Percentiles rank a stretch among this genome's conserved stretches.
Conservation (phyloP, 2,113 vertebrate species). For the Sialia sialis region DNA sequence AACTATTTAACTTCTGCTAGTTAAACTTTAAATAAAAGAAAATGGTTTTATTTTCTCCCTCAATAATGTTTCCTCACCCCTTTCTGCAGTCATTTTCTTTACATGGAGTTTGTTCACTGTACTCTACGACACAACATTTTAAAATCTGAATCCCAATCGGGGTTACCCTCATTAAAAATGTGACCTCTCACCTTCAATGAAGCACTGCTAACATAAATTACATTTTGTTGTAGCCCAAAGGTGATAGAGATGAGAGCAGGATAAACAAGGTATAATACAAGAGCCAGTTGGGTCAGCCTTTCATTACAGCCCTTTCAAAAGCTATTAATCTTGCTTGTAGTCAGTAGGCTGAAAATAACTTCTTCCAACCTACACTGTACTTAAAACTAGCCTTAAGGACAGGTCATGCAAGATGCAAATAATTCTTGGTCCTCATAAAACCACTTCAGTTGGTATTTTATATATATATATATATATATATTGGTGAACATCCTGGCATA, state of each 20-base stretch:
- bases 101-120: background rate
- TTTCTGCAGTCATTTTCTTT: background rate
- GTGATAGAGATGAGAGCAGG: constrained; percentile 86
- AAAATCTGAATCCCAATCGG: constrained; percentile 22
- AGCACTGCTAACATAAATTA: constrained; percentile 83
- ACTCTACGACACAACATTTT: background rate
- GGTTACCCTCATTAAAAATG: constrained; percentile 64
- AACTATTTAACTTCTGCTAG: background rate
- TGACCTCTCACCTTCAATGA: constrained; percentile 64
- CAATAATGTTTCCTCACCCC: background rate
- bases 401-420: constrained; percentile 73
- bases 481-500: background rate
- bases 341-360: constrained; percentile 89
- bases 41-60: background rate
- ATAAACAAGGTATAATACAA: constrained; percentile 90
- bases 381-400: constrained; percentile 79
- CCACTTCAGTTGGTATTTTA: constrained; percentile 49
- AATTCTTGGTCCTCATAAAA: constrained; percentile 68
- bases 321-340: constrained; percentile 92
- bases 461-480: too few relatives aligned
- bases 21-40: background rate
- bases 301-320: constrained; percentile 91
- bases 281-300: constrained; percentile 87
- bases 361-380: constrained; percentile 82
- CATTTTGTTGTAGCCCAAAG: constrained; percentile 81